Evolutionary conservation across 2,797 vertebrate genomes (phyloP).

Genomic region (Pampus argenteus): DNA sequence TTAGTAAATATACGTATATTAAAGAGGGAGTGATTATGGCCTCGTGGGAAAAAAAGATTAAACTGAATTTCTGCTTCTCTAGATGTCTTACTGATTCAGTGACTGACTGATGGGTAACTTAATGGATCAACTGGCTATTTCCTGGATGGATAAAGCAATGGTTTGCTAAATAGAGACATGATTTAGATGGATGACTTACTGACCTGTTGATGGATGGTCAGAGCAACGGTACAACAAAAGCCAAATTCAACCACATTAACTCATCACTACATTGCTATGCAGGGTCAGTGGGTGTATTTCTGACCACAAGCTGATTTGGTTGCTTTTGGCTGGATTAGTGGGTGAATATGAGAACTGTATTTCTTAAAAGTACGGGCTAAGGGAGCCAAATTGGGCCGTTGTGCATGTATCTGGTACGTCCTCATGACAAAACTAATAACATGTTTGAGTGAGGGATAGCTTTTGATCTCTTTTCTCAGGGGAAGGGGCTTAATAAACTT

Average conservation of each 20-base stretch:
- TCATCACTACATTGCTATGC: conserved; percentile 52
- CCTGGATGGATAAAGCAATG: conserved; percentile 8
- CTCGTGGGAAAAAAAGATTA: neutral
- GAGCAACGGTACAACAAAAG: conserved; percentile 18
- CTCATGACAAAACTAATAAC: conserved; percentile 68
- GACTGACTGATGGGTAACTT: conserved; percentile 15
- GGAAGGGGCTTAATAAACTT: conserved; percentile 54
- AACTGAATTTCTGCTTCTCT: neutral
- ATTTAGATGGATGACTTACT: conserved; percentile 36
- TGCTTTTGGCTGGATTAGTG: conserved; percentile 50
- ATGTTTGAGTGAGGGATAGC: conserved; percentile 58
- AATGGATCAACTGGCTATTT: neutral
- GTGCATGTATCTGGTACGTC: conserved; percentile 52
- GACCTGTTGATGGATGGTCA: conserved; percentile 39
- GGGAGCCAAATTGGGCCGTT: conserved; percentile 55
- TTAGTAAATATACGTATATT: too few species aligned
- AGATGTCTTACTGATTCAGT: neutral
- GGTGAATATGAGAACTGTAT: conserved; percentile 61
- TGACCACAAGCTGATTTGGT: conserved; percentile 62
- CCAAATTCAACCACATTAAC: conserved; percentile 42
- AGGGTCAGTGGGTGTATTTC: conserved; percentile 65
- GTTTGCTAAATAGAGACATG: neutral
- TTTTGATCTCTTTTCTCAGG: conserved; percentile 54
- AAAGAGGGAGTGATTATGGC: too few species aligned
- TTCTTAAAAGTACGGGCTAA: conserved; percentile 63